Evolutionary conservation across 2,113 vertebrate species (phyloP).

Genomic region (Ailurus styani): DNA sequence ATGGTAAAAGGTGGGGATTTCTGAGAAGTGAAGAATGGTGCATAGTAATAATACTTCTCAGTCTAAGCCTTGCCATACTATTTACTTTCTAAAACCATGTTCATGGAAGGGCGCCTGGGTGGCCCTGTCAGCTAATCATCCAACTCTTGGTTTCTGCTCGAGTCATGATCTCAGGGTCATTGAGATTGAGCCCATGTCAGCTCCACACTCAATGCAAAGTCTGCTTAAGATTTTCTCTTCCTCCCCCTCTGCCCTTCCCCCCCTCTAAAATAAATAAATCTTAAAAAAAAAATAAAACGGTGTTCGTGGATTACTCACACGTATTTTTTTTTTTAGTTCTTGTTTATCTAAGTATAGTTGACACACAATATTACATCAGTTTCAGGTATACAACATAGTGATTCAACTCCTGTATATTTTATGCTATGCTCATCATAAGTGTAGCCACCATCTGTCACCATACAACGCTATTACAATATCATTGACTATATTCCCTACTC

Average conservation of each 20-base stretch:
- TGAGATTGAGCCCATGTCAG: neutral
- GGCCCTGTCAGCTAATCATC: too few relatives aligned
- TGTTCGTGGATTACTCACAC: neutral
- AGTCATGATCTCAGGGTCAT: neutral
- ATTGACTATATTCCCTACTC: neutral
- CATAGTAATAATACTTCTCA: neutral
- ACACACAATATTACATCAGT: neutral
- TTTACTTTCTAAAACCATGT: neutral
- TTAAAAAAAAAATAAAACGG: neutral
- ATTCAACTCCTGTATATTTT: neutral
- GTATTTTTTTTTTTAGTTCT: neutral
- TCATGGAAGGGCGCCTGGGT: too few relatives aligned
- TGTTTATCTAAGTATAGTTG: neutral
- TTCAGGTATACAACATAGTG: neutral
- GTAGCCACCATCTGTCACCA: neutral
- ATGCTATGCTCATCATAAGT: neutral
- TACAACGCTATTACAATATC: neutral
- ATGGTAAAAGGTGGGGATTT: neutral
- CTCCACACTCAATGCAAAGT: neutral
- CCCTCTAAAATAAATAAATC: neutral
- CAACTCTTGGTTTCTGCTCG: neutral
- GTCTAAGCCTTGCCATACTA: neutral
- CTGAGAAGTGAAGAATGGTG: neutral
- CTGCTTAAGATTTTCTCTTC: neutral
- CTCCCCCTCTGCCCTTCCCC: neutral